These are phyloP conservation scores for Columba janthina DNA, from an alignment of 2,113 vertebrate genomes.

Conservation along the genomic window DNA sequence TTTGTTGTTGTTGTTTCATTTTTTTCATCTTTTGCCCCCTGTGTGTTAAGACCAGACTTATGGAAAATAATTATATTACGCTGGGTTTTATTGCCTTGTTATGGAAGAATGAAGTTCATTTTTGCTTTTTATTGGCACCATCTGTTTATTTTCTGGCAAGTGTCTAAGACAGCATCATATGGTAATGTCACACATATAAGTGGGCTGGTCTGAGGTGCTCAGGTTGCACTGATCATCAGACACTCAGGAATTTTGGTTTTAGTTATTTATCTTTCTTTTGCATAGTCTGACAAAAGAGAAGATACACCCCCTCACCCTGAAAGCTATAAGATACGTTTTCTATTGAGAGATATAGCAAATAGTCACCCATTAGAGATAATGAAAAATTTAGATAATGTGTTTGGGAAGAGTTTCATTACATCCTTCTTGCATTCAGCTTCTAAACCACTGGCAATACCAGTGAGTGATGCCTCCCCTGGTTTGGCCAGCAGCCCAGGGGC, in stretches of 20 bases:
- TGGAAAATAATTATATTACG: conserved; percentile 67
- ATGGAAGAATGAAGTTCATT: conserved; percentile 61
- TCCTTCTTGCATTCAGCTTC: neutral
- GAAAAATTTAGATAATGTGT: neutral
- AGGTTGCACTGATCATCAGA: neutral
- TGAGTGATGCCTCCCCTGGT: neutral
- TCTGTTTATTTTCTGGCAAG: conserved; percentile 68
- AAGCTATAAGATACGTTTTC: neutral
- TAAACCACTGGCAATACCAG: neutral
- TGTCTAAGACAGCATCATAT: neutral
- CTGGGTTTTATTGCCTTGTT: conserved; percentile 56
- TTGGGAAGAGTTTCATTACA: neutral
- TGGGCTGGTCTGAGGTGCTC: neutral
- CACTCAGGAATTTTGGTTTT: neutral
- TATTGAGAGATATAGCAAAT: neutral
- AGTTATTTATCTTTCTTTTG: neutral
- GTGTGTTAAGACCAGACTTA: conserved; percentile 41
- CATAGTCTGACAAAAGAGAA: neutral
- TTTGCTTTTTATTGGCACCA: conserved; percentile 69
- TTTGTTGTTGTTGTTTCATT: neutral
- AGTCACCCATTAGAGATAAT: neutral
- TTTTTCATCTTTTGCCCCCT: conserved; percentile 21
- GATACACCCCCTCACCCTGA: neutral
- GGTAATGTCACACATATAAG: neutral
- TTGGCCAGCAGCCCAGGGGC: fast-evolving